phyloP scores from a whole-genome alignment of 1,140 invertebrate genomes.

The Liolophura sinensis region DNA sequence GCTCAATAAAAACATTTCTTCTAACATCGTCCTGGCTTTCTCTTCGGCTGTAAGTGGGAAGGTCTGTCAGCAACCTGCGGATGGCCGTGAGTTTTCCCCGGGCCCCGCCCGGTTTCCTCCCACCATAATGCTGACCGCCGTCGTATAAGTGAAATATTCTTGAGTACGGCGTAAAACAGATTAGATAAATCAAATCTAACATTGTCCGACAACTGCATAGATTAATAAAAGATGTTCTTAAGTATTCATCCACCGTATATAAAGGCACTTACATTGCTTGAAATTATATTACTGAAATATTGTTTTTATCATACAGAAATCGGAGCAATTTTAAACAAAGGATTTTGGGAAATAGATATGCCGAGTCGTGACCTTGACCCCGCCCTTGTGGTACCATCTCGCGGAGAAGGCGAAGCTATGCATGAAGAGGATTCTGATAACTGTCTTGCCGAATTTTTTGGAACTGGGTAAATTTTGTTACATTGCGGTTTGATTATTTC shows the following conservation, averaged over 20 bases:
- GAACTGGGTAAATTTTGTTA: slow-evolving; percentile 27
- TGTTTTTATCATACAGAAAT: slow-evolving; percentile 27
- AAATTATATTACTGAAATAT: not conserved
- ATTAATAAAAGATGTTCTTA: not conserved
- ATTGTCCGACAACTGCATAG: too few species aligned
- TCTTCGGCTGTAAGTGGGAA: too few species aligned
- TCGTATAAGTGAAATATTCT: too few species aligned
- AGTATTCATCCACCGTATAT: not conserved
- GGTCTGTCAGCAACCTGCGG: too few species aligned
- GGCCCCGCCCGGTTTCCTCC: too few species aligned
- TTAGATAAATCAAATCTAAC: too few species aligned
- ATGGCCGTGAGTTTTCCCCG: too few species aligned
- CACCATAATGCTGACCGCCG: too few species aligned
- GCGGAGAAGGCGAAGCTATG: slow-evolving; percentile 28
- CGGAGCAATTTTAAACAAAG: slow-evolving; percentile 27
- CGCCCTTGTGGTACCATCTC: slow-evolving; percentile 11
- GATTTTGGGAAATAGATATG: slow-evolving; percentile 40
- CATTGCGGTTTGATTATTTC: too few species aligned
- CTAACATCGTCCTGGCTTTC: slow-evolving; percentile 1
- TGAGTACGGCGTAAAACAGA: too few species aligned
- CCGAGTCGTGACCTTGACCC: slow-evolving; percentile 22
- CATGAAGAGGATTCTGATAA: slow-evolving; percentile 39
- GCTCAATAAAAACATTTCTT: slow-evolving; percentile 1
- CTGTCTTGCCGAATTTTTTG: slow-evolving; percentile 43
- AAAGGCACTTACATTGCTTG: not conserved